Percentiles rank a stretch among this genome's conserved stretches.
Conservation (phyloP, 2,797 vertebrate genomes). For the Pampus argenteus region DNA sequence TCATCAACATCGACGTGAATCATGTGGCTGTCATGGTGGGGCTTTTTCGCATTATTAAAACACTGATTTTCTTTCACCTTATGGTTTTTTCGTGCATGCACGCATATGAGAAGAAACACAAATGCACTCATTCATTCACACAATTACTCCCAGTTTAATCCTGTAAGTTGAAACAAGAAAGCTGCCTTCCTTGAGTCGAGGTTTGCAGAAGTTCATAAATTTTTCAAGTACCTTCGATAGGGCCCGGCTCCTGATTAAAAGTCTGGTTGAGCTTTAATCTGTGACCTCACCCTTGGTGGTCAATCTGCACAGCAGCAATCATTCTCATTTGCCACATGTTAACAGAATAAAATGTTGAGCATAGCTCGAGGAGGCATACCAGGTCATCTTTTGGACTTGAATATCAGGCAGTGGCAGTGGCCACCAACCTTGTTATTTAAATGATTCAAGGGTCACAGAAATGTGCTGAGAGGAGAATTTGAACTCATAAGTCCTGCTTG, state of each 20-base stretch:
- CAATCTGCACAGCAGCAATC: slow-evolving; percentile 40
- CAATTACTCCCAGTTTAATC: slow-evolving; percentile 45
- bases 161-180: slow-evolving; percentile 46
- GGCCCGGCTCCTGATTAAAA: slow-evolving; percentile 57
- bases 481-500: slow-evolving; percentile 36
- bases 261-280: slow-evolving; percentile 32
- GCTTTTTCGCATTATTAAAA: slow-evolving; percentile 55
- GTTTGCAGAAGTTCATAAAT: slow-evolving; percentile 52
- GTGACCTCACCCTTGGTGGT: slow-evolving; percentile 65
- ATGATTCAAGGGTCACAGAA: slow-evolving; percentile 48
- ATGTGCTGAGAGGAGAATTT: slow-evolving; percentile 52
- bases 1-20: slow-evolving; percentile 50
- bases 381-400: slow-evolving; percentile 40
- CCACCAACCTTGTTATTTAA: slow-evolving; percentile 52
- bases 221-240: slow-evolving; percentile 44
- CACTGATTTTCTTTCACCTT: slow-evolving; percentile 51
- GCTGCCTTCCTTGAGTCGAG: slow-evolving; percentile 36
- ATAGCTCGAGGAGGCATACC: slow-evolving; percentile 17
- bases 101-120: slow-evolving; percentile 43
- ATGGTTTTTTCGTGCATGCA: not conserved
- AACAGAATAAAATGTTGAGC: slow-evolving; percentile 49
- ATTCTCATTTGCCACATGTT: slow-evolving; percentile 39
- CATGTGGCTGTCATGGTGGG: slow-evolving; percentile 48
- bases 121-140: slow-evolving; percentile 51
- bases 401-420: slow-evolving; percentile 27